A percentile compares a stretch with the other conserved stretches of the same genome.
Conservation (phyloP, 2,797 vertebrate genomes). For the Bothrops alternatus region DNA sequence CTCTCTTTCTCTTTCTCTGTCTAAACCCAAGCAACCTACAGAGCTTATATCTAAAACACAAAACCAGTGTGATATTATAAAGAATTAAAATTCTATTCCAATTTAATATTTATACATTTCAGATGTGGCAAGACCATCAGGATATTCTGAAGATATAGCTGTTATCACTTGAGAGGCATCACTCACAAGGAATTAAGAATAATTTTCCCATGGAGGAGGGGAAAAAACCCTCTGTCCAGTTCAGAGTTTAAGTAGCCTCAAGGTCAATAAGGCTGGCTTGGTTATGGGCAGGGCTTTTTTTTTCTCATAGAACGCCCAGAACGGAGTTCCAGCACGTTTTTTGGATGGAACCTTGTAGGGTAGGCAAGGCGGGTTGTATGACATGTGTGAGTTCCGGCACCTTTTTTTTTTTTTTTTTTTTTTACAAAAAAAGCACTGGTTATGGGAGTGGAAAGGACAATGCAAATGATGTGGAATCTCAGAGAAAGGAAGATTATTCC, state of each 20-base stretch:
- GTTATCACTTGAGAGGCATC: background rate
- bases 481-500: background rate
- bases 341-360: too few species aligned
- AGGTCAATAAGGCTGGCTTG: background rate
- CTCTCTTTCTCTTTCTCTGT: too few species aligned
- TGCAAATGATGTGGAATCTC: background rate
- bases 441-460: background rate
- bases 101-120: slow-evolving; percentile 32
- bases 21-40: background rate
- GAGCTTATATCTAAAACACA: background rate
- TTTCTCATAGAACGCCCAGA: too few species aligned
- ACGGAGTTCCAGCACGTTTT: too few species aligned
- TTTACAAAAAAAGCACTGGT: background rate
- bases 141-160: background rate
- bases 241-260: background rate
- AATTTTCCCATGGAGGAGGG: background rate
- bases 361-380: too few species aligned
- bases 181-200: background rate
- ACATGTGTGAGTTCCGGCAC: too few species aligned
- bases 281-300: too few species aligned
- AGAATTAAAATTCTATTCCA: background rate
- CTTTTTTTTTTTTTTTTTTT: too few species aligned
- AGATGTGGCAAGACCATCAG: slow-evolving; percentile 23
- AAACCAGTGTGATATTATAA: background rate
- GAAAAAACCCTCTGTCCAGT: too few species aligned